Conservation (phyloP, 2,888 invertebrate species). For the Heliconius hortense region DNA sequence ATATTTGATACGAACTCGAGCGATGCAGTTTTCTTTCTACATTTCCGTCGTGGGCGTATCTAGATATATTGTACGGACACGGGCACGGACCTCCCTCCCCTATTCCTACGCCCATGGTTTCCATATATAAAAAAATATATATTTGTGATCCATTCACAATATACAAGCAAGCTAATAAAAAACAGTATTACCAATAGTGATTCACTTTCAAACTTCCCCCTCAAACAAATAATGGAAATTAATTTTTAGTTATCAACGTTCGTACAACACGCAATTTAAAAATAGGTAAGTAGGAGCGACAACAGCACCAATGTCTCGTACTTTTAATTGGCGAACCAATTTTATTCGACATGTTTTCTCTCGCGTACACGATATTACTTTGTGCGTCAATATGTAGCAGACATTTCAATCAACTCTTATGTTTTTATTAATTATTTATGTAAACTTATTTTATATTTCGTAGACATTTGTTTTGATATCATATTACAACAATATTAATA, state of each 20-base stretch:
- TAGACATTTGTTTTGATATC: background rate
- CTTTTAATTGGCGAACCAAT: slow-evolving; percentile 47
- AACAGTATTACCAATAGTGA: slow-evolving; percentile 6
- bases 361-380: slow-evolving; percentile 50
- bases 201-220: slow-evolving; percentile 8
- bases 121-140: background rate
- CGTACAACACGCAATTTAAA: slow-evolving; percentile 34
- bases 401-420: slow-evolving; percentile 1
- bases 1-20: background rate
- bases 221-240: slow-evolving; percentile 9
- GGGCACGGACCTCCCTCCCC: too few relatives aligned
- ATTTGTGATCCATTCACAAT: background rate
- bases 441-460: background rate
- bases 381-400: slow-evolving; percentile 43
- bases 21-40: background rate
- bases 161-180: slow-evolving; percentile 5
- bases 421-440: background rate
- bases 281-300: slow-evolving; percentile 15
- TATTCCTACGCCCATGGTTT: background rate
- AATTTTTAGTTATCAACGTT: slow-evolving; percentile 28
- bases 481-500: background rate
- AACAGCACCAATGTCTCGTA: slow-evolving; percentile 33
- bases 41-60: too few relatives aligned
- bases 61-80: too few relatives aligned
- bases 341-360: slow-evolving; percentile 47